These are phyloP conservation scores for Drosophila lutescens DNA, from an alignment of 2,888 invertebrate species.

Conservation along the genomic window DNA sequence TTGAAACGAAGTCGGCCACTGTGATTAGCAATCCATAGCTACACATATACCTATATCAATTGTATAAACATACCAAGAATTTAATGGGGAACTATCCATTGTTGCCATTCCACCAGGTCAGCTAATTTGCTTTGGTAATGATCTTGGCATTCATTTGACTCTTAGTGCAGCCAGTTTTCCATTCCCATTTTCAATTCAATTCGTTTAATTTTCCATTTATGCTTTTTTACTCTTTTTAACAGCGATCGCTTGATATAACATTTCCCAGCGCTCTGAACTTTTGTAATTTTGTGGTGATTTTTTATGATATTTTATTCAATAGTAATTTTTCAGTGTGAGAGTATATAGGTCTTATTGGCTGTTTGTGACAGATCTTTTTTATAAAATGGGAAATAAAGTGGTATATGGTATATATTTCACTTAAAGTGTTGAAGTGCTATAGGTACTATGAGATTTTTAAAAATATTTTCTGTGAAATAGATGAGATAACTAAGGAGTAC, in stretches of 20 bases:
- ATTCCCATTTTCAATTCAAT: conserved; percentile 31
- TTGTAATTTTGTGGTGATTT: conserved; percentile 18
- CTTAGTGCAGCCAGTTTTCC: conserved; percentile 11
- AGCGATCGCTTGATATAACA: neutral
- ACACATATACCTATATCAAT: neutral
- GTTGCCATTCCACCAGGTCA: conserved; percentile 19
- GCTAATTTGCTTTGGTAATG: conserved; percentile 36
- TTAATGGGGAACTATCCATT: conserved; percentile 8
- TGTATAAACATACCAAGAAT: neutral
- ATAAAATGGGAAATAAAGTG: too few species aligned
- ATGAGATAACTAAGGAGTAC: too few species aligned
- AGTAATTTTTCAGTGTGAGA: neutral
- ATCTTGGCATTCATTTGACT: conserved; percentile 38
- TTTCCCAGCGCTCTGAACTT: conserved; percentile 36
- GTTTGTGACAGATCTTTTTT: neutral
- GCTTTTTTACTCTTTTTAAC: neutral
- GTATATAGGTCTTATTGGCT: conserved; percentile 2
- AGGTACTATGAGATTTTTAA: too few species aligned
- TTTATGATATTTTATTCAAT: conserved; percentile 5
- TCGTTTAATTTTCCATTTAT: conserved; percentile 12
- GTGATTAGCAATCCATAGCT: conserved; percentile 4
- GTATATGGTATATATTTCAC: too few species aligned
- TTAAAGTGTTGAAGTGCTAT: too few species aligned
- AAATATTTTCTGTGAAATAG: too few species aligned
- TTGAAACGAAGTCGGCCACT: neutral